Evolutionary conservation across 2,797 vertebrate genomes (phyloP), one percentile per base, ranked within the genome.

Genomic region (Philypnodon macrostomus): DNA sequence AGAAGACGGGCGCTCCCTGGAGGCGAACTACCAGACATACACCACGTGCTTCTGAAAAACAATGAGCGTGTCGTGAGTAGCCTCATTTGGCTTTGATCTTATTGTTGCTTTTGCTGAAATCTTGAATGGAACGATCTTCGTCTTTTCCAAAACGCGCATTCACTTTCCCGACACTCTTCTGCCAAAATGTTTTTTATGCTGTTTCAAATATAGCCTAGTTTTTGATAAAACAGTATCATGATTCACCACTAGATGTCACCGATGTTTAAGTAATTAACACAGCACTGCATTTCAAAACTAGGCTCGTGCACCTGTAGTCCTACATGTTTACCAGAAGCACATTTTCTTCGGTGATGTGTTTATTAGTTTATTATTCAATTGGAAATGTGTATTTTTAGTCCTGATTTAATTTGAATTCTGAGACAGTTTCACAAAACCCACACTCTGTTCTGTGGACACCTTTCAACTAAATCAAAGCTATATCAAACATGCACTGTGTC

Each of bases 181-280:
- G n/a, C n/a, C n/a, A n/a, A n/a, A n/a, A n/a, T n/a, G n/a, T n/a
- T n/a, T n/a, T n/a, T n/a, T n/a, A n/a, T n/a, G n/a, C n/a, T n/a
- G n/a, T n/a, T n/a, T n/a, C n/a, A 8, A 40, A 40, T 14, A 24
- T 9, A 7, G 23, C 17, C 9, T 27, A 6, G 4, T 15, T 5
- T 4, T 10, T 24, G 10, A 26, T 14, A 14, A 21, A 3, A 11
- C 18, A 37, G n/a, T 39, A 66, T 64, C 19, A 7, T 53, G 16
- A 32, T 46, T 45, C 12, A 68, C 87, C 89, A 82, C 84, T 79
- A 89, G 88, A 83, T 84, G 89, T 76, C 85, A 18, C 73, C 68
- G 79, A 69, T 35, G 60, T 13, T 64, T 67, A 77, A 44, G 15
- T n/a, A 44, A 44, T 18, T 30, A 7, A n/a, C 7, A 2, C 10